These are phyloP conservation scores for Heliconius hewitsoni DNA, from an alignment of 1,140 invertebrate genomes.

Conservation along the genomic window DNA sequence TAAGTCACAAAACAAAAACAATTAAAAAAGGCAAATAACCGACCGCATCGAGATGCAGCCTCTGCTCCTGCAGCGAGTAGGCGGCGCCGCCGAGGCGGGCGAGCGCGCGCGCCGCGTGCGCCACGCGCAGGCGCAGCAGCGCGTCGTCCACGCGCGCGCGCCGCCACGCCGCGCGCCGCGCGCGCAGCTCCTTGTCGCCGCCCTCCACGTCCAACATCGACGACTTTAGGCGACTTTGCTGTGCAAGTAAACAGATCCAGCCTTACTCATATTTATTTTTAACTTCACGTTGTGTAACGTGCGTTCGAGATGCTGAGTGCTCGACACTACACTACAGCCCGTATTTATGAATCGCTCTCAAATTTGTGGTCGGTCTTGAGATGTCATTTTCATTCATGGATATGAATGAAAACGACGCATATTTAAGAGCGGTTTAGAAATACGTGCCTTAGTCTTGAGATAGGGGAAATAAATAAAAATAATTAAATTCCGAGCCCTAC, in stretches of 20 bases:
- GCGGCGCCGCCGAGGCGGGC: slow-evolving; percentile 82
- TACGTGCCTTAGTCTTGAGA: no score
- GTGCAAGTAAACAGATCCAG: background rate
- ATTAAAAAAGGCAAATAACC: background rate
- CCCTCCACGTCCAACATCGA: slow-evolving; percentile 79
- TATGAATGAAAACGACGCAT: no score
- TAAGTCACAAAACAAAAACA: background rate
- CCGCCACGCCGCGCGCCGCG: slow-evolving; percentile 70
- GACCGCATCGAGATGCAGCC: slow-evolving; percentile 63
- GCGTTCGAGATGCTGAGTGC: no score
- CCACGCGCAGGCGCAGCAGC: slow-evolving; percentile 82
- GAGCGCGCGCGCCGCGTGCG: slow-evolving; percentile 82
- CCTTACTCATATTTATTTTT: no score
- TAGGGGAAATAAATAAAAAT: no score
- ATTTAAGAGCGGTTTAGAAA: no score
- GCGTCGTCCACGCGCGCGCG: slow-evolving; percentile 84
- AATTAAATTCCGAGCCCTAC: no score
- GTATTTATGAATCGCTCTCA: no score
- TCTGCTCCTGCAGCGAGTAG: slow-evolving; percentile 67
- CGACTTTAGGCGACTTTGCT: slow-evolving; percentile 71
- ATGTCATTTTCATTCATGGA: no score
- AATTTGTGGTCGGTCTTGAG: no score
- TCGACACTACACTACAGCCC: no score
- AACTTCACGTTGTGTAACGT: no score
- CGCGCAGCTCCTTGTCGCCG: slow-evolving; percentile 77